Evolutionary conservation across 2,797 vertebrate genomes (phyloP).

Genomic region (Brachyrhaphis roseni): DNA sequence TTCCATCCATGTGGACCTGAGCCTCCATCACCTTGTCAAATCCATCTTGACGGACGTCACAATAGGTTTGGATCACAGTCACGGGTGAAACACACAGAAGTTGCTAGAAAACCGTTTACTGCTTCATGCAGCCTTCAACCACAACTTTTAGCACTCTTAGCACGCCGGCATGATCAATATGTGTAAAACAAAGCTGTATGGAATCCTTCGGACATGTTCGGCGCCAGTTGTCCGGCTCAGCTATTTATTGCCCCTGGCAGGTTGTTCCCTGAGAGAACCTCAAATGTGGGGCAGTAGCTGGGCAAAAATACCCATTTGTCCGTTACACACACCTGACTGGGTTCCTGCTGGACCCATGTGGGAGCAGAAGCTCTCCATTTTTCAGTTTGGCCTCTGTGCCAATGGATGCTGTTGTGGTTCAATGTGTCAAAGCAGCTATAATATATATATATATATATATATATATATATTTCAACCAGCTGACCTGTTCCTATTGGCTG

Average conservation of each 20-base stretch:
- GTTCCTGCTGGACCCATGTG: constrained; percentile 11
- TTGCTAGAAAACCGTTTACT: not conserved
- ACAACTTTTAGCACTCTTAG: constrained; percentile 26
- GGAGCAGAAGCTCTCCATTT: constrained; percentile 14
- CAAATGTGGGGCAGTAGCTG: constrained; percentile 46
- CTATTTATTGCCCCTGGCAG: constrained; percentile 59
- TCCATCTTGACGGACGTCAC: constrained; percentile 48
- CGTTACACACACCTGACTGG: constrained; percentile 45
- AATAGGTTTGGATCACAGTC: constrained; percentile 29
- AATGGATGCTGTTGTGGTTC: constrained; percentile 31
- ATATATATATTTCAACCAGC: not conserved
- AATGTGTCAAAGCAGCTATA: constrained; percentile 19
- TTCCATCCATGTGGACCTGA: constrained; percentile 15
- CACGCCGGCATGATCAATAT: constrained; percentile 46
- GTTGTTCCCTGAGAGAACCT: constrained; percentile 48
- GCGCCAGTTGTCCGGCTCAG: constrained; percentile 52
- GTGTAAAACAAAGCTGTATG: constrained; percentile 33
- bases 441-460: not conserved
- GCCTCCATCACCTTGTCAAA: constrained; percentile 7
- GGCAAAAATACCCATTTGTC: constrained; percentile 56
- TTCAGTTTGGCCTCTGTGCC: constrained; percentile 49
- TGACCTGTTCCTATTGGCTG: constrained; percentile 16
- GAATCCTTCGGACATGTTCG: constrained; percentile 43
- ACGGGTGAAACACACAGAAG: constrained; percentile 30
- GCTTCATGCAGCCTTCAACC: constrained; percentile 10